phyloP scores from a whole-genome alignment of 2,113 vertebrate genomes.

The Paedocypris sp. region DNA sequence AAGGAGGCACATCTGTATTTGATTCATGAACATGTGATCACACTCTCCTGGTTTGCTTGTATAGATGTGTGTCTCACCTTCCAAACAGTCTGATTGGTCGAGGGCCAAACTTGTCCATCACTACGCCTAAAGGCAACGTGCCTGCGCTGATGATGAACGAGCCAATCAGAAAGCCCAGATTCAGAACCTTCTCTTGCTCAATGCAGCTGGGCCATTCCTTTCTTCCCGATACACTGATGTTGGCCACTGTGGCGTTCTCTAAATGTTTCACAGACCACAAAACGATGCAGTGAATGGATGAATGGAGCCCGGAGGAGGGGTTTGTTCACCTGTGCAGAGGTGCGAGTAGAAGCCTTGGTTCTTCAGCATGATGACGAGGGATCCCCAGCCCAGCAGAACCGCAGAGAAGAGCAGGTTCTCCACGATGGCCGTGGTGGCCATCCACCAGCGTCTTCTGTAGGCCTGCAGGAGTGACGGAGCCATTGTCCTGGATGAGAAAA shows the following conservation, averaged over 20 bases:
- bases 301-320: no score
- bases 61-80: slow-evolving; percentile 54
- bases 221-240: slow-evolving; percentile 21
- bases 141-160: slow-evolving; percentile 77
- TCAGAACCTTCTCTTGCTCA: slow-evolving; percentile 72
- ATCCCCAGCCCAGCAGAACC: slow-evolving; percentile 77
- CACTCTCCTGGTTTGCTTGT: no score
- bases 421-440: slow-evolving; percentile 67
- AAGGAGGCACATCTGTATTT: no score
- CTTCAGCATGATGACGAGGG: slow-evolving; percentile 81
- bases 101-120: slow-evolving; percentile 67
- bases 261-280: background rate
- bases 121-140: slow-evolving; percentile 64
- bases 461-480: slow-evolving; percentile 65
- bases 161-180: slow-evolving; percentile 78
- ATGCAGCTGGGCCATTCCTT: slow-evolving; percentile 55
- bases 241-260: slow-evolving; percentile 47
- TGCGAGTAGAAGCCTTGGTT: slow-evolving; percentile 78
- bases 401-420: slow-evolving; percentile 82
- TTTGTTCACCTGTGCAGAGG: slow-evolving; percentile 56
- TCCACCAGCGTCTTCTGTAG: slow-evolving; percentile 75
- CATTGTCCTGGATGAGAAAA: slow-evolving; percentile 35
- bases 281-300: no score
- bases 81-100: slow-evolving; percentile 70
- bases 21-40: no score